Percentiles rank a stretch among this genome's conserved stretches.
phyloP scores from a whole-genome alignment of 2,888 invertebrate genomes.

The Pterobdella sp. region DNA sequence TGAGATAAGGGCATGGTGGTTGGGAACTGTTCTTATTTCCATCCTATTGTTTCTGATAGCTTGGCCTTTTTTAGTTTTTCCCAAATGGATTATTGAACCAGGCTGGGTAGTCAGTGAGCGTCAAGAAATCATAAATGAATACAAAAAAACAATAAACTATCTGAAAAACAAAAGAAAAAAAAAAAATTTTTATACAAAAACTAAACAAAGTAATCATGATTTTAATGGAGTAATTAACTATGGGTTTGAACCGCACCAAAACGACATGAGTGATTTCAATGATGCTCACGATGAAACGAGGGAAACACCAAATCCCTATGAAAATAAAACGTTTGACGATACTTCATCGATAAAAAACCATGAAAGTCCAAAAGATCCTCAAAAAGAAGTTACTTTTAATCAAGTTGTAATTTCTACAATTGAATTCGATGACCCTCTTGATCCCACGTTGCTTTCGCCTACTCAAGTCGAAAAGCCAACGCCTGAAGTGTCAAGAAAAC shows the following conservation, averaged over 20 bases:
- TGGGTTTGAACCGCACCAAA: neutral
- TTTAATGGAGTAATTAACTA: neutral
- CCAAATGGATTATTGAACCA: slow-evolving; percentile 32
- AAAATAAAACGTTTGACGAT: neutral
- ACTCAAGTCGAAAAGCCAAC: neutral
- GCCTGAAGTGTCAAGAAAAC: slow-evolving; percentile 3
- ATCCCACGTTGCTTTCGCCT: neutral
- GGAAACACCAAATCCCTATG: neutral
- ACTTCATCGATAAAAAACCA: neutral
- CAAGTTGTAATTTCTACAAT: slow-evolving; percentile 8
- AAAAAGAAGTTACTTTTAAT: neutral
- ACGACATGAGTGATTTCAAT: neutral
- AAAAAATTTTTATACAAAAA: neutral
- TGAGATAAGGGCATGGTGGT: slow-evolving; percentile 34
- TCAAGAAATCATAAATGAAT: slow-evolving; percentile 9
- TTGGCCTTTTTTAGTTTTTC: slow-evolving; percentile 30
- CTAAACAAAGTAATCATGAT: neutral
- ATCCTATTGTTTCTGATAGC: slow-evolving; percentile 25
- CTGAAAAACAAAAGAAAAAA: slow-evolving; percentile 10
- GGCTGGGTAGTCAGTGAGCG: slow-evolving; percentile 29
- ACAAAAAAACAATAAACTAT: slow-evolving; percentile 3
- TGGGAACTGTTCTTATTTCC: slow-evolving; percentile 30
- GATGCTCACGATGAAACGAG: neutral
- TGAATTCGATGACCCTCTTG: slow-evolving; percentile 21
- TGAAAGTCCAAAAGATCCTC: no score